phyloP scores from a whole-genome alignment of 2,888 invertebrate genomes.

The Dascillus cervinus region DNA sequence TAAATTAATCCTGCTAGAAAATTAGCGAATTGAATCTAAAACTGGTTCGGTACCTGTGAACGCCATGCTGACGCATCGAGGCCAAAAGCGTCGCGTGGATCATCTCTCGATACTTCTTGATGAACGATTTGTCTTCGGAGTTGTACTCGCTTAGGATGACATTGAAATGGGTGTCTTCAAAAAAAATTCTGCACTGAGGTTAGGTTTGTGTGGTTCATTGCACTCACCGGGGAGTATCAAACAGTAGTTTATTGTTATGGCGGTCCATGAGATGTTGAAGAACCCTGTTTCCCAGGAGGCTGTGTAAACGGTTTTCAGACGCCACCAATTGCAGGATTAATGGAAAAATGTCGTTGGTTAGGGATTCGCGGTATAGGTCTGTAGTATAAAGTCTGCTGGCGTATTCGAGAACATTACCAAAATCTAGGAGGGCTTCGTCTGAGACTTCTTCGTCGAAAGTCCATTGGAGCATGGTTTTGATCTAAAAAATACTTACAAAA shows the following conservation, averaged over 20 bases:
- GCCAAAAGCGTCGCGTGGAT: slow-evolving; percentile 43
- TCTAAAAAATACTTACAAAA: slow-evolving; percentile 24
- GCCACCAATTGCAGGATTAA: slow-evolving; percentile 45
- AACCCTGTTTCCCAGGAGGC: slow-evolving; percentile 49
- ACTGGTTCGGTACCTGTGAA: slow-evolving; percentile 25
- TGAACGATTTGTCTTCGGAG: slow-evolving; percentile 45
- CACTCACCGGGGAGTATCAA: slow-evolving; percentile 43
- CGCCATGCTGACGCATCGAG: slow-evolving; percentile 45
- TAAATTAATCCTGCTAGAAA: slow-evolving; percentile 45
- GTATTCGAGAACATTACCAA: slow-evolving; percentile 48
- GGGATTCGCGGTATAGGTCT: slow-evolving; percentile 38
- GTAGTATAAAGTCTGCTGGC: slow-evolving; percentile 45
- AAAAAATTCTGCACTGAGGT: slow-evolving; percentile 44
- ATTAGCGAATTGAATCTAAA: too few species aligned
- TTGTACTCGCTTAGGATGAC: slow-evolving; percentile 40
- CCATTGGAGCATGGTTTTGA: slow-evolving; percentile 48
- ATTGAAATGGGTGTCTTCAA: slow-evolving; percentile 39
- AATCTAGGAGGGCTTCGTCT: slow-evolving; percentile 44
- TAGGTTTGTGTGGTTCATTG: too few species aligned
- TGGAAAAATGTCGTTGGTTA: slow-evolving; percentile 45
- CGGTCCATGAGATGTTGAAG: slow-evolving; percentile 51
- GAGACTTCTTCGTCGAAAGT: slow-evolving; percentile 39
- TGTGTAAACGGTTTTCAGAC: slow-evolving; percentile 43
- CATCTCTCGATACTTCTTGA: slow-evolving; percentile 44
- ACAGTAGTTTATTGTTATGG: slow-evolving; percentile 42